Evolutionary conservation across 2,888 invertebrate genomes (phyloP).

Genomic region (Troilus luridus): DNA sequence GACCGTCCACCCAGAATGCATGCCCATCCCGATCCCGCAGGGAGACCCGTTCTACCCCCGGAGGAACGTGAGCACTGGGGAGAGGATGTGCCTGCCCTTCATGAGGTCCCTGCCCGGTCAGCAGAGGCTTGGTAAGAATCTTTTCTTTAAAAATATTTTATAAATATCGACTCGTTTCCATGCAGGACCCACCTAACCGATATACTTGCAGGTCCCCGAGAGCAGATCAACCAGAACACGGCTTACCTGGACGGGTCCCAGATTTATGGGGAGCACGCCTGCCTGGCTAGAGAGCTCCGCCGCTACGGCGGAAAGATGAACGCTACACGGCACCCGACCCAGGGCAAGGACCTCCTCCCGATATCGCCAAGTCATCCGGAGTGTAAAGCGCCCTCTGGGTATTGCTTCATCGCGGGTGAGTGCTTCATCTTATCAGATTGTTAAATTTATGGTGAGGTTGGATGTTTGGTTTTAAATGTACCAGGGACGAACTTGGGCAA

Average conservation of each 20-base stretch:
- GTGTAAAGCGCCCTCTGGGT: constrained; percentile 87
- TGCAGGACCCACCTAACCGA: background rate
- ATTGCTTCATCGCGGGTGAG: constrained; percentile 88
- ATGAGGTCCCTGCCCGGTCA: constrained; percentile 95
- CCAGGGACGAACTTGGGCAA: no score
- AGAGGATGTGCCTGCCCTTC: constrained; percentile 91
- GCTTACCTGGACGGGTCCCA: constrained; percentile 90
- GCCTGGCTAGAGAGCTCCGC: constrained; percentile 82
- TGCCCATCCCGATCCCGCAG: constrained; percentile 90
- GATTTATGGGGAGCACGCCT: constrained; percentile 91
- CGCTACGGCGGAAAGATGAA: constrained; percentile 87
- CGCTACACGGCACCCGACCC: constrained; percentile 80
- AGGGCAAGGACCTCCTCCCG: constrained; percentile 84
- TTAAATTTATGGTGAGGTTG: no score
- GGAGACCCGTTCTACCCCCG: constrained; percentile 93
- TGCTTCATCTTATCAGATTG: background rate
- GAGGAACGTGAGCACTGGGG: constrained; percentile 86
- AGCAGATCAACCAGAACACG: constrained; percentile 95
- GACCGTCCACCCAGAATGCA: constrained; percentile 93
- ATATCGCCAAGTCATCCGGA: constrained; percentile 85
- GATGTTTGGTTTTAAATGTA: no score
- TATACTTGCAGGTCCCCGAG: constrained; percentile 79
- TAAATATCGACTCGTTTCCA: background rate
- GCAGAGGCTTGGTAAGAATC: constrained; percentile 78
- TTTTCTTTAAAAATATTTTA: background rate